Percentiles rank a stretch among this genome's conserved stretches.
Evolutionary conservation across 53 echinoderm and acorn worm genomes (phyloP).

Genomic region (Temnopleurus reevesii): DNA sequence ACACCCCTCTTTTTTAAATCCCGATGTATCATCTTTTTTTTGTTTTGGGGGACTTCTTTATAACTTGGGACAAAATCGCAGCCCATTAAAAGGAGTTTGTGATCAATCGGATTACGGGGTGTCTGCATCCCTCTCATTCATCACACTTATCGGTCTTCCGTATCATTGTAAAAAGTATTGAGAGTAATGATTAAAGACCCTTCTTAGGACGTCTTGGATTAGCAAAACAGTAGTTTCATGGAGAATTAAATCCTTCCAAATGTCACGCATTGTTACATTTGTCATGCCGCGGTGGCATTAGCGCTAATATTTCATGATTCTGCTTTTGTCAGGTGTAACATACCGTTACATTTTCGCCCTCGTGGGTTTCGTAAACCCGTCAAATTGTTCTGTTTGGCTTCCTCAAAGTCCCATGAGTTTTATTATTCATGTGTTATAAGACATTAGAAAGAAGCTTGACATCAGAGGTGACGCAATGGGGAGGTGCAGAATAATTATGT

Average conservation of each 20-base stretch:
- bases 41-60: too few relatives aligned
- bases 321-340: background rate
- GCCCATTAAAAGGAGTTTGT: too few relatives aligned
- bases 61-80: too few relatives aligned
- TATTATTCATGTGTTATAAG: too few relatives aligned
- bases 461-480: too few relatives aligned
- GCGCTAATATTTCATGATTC: background rate
- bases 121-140: too few relatives aligned
- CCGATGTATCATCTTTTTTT: too few relatives aligned
- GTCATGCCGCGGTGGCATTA: background rate
- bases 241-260: background rate
- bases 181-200: background rate
- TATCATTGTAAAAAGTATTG: background rate
- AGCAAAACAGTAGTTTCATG: background rate
- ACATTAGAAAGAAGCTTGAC: too few relatives aligned
- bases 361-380: background rate
- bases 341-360: background rate
- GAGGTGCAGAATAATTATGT: too few relatives aligned
- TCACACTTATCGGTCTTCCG: background rate
- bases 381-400: too few relatives aligned
- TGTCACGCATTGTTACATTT: background rate
- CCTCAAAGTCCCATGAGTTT: too few relatives aligned
- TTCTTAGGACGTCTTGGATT: background rate
- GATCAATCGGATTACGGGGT: background rate
- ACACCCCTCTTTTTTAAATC: too few relatives aligned